A percentile compares a stretch with the other conserved stretches of the same genome.
These are phyloP conservation scores for Rotaria magnacalcarata DNA, from an alignment of 2,888 invertebrate genomes.

Conservation along the genomic window DNA sequence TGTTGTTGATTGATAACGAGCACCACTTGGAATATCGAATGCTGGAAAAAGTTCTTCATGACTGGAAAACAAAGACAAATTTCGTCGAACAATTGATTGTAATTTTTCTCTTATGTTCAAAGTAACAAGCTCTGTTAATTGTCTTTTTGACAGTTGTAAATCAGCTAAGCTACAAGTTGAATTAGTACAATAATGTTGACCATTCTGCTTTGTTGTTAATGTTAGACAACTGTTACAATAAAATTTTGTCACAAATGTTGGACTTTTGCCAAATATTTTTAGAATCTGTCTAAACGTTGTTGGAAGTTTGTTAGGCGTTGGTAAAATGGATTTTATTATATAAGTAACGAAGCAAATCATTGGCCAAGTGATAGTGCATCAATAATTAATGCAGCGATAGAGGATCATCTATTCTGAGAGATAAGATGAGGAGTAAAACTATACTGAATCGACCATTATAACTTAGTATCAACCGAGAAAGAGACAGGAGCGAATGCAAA, in stretches of 20 bases:
- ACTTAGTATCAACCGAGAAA: too few relatives aligned
- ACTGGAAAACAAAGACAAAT: not conserved
- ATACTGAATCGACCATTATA: too few relatives aligned
- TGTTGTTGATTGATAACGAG: not conserved
- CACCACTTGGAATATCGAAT: not conserved
- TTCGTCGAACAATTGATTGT: not conserved
- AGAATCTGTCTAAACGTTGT: not conserved
- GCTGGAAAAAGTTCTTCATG: not conserved
- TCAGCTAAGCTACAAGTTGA: not conserved
- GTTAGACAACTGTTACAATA: not conserved
- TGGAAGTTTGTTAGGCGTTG: not conserved
- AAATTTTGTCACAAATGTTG: not conserved
- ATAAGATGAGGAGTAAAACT: too few relatives aligned
- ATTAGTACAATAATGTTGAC: not conserved
- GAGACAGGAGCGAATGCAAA: too few relatives aligned
- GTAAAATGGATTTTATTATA: not conserved
- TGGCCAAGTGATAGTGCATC: too few relatives aligned
- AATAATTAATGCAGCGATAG: too few relatives aligned
- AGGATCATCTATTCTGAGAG: too few relatives aligned
- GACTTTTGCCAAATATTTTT: not conserved
- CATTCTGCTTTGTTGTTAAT: not conserved
- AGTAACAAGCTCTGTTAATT: not conserved
- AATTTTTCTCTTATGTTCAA: conserved; percentile 13
- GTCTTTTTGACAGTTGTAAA: not conserved
- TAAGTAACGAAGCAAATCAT: too few relatives aligned